Evolutionary conservation across 1,140 invertebrate species (phyloP).

Genomic region (Armadillidium nasatum): DNA sequence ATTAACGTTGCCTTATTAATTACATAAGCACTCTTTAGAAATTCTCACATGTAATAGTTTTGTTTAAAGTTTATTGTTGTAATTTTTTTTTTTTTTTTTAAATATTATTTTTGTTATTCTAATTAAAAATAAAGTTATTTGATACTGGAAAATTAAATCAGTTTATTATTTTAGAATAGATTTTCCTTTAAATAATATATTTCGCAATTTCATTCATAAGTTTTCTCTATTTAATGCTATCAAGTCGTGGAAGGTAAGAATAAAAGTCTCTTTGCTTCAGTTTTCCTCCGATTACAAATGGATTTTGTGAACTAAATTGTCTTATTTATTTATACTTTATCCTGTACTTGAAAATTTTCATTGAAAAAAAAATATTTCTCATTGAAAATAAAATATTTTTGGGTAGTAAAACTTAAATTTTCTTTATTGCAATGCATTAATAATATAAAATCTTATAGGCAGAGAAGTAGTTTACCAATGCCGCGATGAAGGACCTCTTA

Average conservation of each 20-base stretch:
- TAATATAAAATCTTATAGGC: slow-evolving; percentile 54
- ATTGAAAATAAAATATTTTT: not conserved
- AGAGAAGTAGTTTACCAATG: slow-evolving; percentile 87
- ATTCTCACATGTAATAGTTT: too few species aligned
- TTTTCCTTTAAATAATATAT: not conserved
- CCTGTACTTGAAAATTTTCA: not conserved
- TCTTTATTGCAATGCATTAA: not conserved
- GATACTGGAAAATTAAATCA: not conserved
- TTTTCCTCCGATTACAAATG: too few species aligned
- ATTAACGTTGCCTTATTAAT: too few species aligned
- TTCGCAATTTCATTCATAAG: slow-evolving; percentile 6
- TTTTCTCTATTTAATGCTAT: slow-evolving; percentile 12
- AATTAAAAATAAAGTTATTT: not conserved
- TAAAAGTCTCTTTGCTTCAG: not conserved
- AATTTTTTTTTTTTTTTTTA: slow-evolving; percentile 7
- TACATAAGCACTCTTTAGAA: too few species aligned
- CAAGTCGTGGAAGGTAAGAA: slow-evolving; percentile 9
- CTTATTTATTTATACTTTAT: too few species aligned
- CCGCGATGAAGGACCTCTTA: slow-evolving; percentile 72
- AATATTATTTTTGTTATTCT: not conserved
- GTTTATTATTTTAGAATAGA: not conserved
- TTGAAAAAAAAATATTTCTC: not conserved
- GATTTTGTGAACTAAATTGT: too few species aligned
- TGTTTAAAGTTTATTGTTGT: not conserved
- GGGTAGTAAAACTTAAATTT: not conserved